These are phyloP conservation scores for Limnothrissa miodon DNA, from an alignment of 2,113 vertebrate genomes.

Conservation along the genomic window DNA sequence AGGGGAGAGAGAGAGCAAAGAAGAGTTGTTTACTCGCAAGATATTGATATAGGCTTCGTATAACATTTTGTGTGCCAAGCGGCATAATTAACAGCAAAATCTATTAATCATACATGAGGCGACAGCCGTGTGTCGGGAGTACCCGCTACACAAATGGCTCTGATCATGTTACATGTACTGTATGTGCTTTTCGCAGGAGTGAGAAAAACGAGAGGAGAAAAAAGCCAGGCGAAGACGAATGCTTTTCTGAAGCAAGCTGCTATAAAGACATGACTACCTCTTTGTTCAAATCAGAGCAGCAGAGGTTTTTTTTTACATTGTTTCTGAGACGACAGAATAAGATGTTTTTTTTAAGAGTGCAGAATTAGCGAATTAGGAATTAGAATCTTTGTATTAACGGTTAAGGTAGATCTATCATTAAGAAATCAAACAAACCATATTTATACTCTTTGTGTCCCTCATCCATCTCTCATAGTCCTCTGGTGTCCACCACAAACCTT, in stretches of 20 bases:
- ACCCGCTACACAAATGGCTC: constrained; percentile 11
- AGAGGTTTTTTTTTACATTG: neutral
- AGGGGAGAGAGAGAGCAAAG: neutral
- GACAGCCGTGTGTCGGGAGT: neutral
- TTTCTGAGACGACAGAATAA: neutral
- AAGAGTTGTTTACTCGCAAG: neutral
- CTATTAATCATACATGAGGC: constrained; percentile 14
- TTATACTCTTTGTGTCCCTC: neutral
- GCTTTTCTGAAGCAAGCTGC: neutral
- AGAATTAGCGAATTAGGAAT: too few species aligned
- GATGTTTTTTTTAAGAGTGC: neutral
- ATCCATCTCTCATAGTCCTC: neutral
- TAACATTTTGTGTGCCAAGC: neutral
- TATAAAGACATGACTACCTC: neutral
- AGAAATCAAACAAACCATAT: neutral
- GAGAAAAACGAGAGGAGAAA: neutral
- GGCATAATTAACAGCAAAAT: neutral
- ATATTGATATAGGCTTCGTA: neutral
- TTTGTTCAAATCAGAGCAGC: neutral
- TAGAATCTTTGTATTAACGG: neutral
- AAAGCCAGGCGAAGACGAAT: neutral
- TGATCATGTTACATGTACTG: neutral
- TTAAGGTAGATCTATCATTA: neutral
- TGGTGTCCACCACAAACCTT: too few species aligned
- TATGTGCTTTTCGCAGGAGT: neutral